Base-by-base conservation (phyloP, 2,797 vertebrate species). In the Danio jaintianensis region DNA sequence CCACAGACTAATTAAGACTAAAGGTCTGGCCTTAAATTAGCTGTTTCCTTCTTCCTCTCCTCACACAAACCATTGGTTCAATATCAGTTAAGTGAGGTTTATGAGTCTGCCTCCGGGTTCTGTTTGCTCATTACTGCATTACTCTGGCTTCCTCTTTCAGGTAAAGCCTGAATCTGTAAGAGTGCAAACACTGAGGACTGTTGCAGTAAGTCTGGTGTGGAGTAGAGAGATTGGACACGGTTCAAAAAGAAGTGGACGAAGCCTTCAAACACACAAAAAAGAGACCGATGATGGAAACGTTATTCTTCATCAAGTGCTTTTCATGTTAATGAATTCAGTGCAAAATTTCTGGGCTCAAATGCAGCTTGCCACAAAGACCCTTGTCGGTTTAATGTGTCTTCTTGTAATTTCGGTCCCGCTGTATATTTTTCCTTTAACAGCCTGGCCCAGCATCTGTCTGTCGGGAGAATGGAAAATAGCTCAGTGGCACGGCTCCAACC, bases 401-500 rank as follows among this genome's bases (percentile, higher is more conserved):
- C 83, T 83, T 82, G 85, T 80, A 82, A 84, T 85, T 88, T 84
- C 72, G 73, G 77, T 70, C 71, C 53, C 36, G 62, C 64, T 75
- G 56, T 20, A 43, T 53, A 75, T 64, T 75, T 42, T 71, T 48
- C 43, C 64, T 81, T 82, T 85, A 82, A 81, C 68, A 85, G 81
- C 74, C 71, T 85, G 83, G 81, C 82, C 70, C 72, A 81, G 81
- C 87, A 87, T 84, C 85, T 88, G 83, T 86, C 82, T 83, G 63
- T 70, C 75, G 69, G 75, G 63, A 62, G 73, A 66, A 81, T 85
- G 85, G 86, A 89, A 84, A 87, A 87, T 69, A 83, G 77, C 80
- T 86, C 72, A 75, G 45, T 85, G 85, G 82, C 69, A 3, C 29
- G 48, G 10, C 52, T 87, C 82, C 81, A 80, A 67, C 52, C 22